Base-by-base conservation (phyloP, 2,797 vertebrate species). In the Myoxocephalus aenaeus region DNA sequence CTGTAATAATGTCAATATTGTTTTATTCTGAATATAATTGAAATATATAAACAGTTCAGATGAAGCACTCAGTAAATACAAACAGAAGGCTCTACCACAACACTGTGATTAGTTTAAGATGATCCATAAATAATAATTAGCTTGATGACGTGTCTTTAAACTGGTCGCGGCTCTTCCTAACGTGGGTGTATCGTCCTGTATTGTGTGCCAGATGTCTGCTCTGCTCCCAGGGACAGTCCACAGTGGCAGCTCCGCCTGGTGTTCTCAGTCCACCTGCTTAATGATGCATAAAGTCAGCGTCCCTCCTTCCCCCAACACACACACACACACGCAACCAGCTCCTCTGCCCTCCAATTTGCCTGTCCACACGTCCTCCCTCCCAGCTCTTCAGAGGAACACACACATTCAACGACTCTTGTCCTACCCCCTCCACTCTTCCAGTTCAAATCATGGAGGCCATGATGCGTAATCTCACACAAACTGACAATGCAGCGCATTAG, bases 251-350 rank as follows among this genome's bases (percentile, higher is more conserved):
- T 75, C 79, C 25, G 84, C 89, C 84, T 88, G 89, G 87, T 90
- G 87, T 91, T 93, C 79, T 92, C 79, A 82, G 83, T 91, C 87
- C 84, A 90, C 82, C 86, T 90, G 92, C 87, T 88, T 94, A 93
- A 93, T 94, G 94, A 94, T 92, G 92, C 92, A 91, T 90, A 84
- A 92, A 91, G 87, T 75, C 86, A 87, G 73, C 81, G 65, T 86
- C 86, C 81, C 83, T 66, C 66, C 85, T 78, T 54, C 80, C 82
- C 71, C 67, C 64, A 65, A 75, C 61, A 68, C 74, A 76, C 67
- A 70, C n/a, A 51, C 53, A 56, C 53, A 56, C 20, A 50, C 18
- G 10, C 38, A 75, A 73, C 40, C 63, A 75, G 67, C 40, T 70
- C 54, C 53, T 64, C 66, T 80, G 70, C 66, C 59, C 86, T 73